A percentile compares a stretch with the other conserved stretches of the same genome.
phyloP scores from a whole-genome alignment of 1,140 invertebrate genomes.

The Scaptomyza graminum region DNA sequence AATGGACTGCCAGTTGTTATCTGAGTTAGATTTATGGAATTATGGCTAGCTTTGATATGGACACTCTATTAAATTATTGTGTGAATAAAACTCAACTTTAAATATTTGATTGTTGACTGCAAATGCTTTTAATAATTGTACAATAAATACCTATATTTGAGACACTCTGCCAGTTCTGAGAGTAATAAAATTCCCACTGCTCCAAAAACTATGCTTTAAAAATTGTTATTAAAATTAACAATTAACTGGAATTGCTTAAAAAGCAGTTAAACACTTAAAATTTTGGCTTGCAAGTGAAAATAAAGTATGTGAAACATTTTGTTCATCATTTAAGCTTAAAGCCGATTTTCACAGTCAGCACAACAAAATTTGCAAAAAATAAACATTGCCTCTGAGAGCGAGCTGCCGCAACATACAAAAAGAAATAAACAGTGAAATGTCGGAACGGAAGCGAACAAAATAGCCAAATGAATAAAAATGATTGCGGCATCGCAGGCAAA shows the following conservation, averaged over 20 bases:
- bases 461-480: constrained; percentile 56
- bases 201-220: constrained; percentile 1
- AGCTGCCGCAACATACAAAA: constrained; percentile 4
- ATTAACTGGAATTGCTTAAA: not conserved
- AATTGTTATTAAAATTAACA: not conserved
- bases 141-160: too few species aligned
- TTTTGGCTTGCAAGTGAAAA: not conserved
- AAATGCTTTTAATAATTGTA: not conserved
- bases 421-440: constrained; percentile 16
- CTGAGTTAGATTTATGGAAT: constrained; percentile 3
- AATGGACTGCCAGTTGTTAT: constrained; percentile 24
- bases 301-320: constrained; percentile 2
- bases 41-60: constrained; percentile 12
- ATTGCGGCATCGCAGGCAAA: constrained; percentile 34
- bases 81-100: not conserved
- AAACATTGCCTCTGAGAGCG: constrained; percentile 8
- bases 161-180: too few species aligned
- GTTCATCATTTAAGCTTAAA: constrained; percentile 22
- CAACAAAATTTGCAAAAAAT: constrained; percentile 5
- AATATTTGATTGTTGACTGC: too few species aligned
- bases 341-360: constrained; percentile 19
- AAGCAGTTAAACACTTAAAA: not conserved
- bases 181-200: too few species aligned
- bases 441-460: constrained; percentile 40
- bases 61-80: not conserved